Evolutionary conservation across 1,140 invertebrate species (phyloP).

Genomic region (Nymphalis io): DNA sequence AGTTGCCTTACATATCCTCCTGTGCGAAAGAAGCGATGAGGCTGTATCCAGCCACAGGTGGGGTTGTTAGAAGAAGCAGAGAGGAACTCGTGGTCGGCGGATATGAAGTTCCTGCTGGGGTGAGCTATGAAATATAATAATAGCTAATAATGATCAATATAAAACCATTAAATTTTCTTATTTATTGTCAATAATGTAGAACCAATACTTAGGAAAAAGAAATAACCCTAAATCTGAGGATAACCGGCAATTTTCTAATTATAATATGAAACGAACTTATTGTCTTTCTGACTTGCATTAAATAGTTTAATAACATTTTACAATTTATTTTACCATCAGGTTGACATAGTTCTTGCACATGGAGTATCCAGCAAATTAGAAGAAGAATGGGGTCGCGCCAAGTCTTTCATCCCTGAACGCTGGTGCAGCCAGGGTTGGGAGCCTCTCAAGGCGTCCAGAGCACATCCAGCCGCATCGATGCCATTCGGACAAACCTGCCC

Average conservation of each 20-base stretch:
- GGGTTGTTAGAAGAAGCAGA: slow-evolving; percentile 62
- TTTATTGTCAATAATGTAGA: no score
- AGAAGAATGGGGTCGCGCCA: slow-evolving; percentile 61
- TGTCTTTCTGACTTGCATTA: no score
- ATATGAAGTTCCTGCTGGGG: slow-evolving; percentile 67
- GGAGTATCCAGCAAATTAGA: slow-evolving; percentile 66
- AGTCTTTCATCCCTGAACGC: slow-evolving; percentile 68
- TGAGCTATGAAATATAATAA: slow-evolving; percentile 29
- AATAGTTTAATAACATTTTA: neutral
- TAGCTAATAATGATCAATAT: no score
- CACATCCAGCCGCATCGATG: slow-evolving; percentile 57
- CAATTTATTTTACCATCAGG: slow-evolving; percentile 45
- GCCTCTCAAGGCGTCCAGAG: slow-evolving; percentile 55
- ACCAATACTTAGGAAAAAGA: no score
- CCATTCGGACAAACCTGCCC: slow-evolving; percentile 67
- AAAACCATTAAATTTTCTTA: no score
- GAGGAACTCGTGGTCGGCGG: slow-evolving; percentile 58
- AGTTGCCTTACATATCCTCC: slow-evolving; percentile 57
- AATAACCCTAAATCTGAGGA: no score
- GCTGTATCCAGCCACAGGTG: slow-evolving; percentile 65
- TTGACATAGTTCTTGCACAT: slow-evolving; percentile 72
- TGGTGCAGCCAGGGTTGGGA: slow-evolving; percentile 65
- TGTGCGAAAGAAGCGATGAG: slow-evolving; percentile 62
- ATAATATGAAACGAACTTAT: no score
- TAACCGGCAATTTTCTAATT: no score